Evolutionary conservation across 1,140 invertebrate species (phyloP), one percentile per base, ranked within the genome.

Genomic region (Lasioglossum albipes): DNA sequence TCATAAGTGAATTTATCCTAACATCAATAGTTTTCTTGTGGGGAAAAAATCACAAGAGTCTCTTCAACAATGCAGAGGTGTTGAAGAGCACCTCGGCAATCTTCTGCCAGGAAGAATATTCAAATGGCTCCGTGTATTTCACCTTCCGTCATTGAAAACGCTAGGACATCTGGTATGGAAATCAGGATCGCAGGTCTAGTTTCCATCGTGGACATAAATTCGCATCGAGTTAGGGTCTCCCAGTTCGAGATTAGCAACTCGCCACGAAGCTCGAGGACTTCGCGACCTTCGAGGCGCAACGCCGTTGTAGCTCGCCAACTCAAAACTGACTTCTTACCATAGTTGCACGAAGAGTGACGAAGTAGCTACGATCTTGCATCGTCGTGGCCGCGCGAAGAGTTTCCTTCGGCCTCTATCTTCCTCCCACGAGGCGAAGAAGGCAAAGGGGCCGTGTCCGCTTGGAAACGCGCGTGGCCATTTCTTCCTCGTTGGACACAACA

Each of bases 401-500:
- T 3, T 20, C 6, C 41, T 31, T 16, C 73, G 22, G 4, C 57
- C 27, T 74, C 71, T 13, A 7, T 64, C 13, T 6, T 7, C n/a
- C 20, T 64, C 62, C 62, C 20, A 27, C 52, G 54, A n/a, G 6
- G 36, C 36, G 2, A 36, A 36, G 36, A 36, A 36, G 36, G 36
- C 36, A 5, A 36, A 49, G 54, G 22, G 75, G 13, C n/a, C 45
- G 31, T 71, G 57, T 61, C 75, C 67, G 75, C 42, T 71, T 71
- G 67, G 59, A 70, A 77, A 61, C 67, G 31, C 62, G 62, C 65
- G 66, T 77, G 75, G 73, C 73, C 62, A 22, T 76, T 78, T 72
- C 68, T 78, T 78, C 68, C 75, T 13, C 57, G 54, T 16, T 9
- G 68, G 49, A 41, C 75, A 57, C 16, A 18, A 49, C 45, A 74